Evolutionary conservation across 2,113 vertebrate species (phyloP).

Genomic region (Electrona antarctica): DNA sequence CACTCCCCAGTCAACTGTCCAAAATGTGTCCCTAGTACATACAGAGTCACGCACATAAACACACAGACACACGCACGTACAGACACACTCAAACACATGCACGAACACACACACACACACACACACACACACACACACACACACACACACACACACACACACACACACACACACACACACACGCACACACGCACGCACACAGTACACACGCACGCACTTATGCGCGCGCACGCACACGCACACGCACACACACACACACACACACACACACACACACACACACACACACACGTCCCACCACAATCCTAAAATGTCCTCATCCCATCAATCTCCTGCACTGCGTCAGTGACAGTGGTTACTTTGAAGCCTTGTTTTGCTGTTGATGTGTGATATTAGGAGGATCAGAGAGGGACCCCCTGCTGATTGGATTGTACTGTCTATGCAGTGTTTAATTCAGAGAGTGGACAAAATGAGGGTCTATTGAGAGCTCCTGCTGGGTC

Average conservation of each 20-base stretch:
- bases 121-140: too few relatives aligned
- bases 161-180: slow-evolving; percentile 2
- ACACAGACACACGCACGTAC: background rate
- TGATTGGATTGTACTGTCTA: slow-evolving; percentile 53
- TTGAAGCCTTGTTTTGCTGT: background rate
- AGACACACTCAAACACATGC: background rate
- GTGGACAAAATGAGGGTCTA: too few relatives aligned
- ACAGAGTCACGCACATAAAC: too few relatives aligned
- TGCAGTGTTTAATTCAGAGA: slow-evolving; percentile 23
- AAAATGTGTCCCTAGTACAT: too few relatives aligned
- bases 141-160: background rate
- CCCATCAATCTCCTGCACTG: slow-evolving; percentile 3
- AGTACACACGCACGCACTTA: background rate
- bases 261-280: slow-evolving; percentile 4
- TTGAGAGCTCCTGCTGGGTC: too few relatives aligned
- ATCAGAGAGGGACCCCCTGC: slow-evolving; percentile 43
- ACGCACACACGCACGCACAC: background rate
- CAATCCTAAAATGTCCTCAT: background rate
- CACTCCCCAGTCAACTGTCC: too few relatives aligned
- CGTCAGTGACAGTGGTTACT: slow-evolving; percentile 4
- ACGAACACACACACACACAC: slow-evolving; percentile 1
- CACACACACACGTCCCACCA: too few relatives aligned
- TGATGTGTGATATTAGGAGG: slow-evolving; percentile 4
- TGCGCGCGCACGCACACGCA: too few relatives aligned
- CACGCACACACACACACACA: background rate